Base-by-base conservation (phyloP, 2,113 vertebrate genomes). In the Caranx ignobilis region DNA sequence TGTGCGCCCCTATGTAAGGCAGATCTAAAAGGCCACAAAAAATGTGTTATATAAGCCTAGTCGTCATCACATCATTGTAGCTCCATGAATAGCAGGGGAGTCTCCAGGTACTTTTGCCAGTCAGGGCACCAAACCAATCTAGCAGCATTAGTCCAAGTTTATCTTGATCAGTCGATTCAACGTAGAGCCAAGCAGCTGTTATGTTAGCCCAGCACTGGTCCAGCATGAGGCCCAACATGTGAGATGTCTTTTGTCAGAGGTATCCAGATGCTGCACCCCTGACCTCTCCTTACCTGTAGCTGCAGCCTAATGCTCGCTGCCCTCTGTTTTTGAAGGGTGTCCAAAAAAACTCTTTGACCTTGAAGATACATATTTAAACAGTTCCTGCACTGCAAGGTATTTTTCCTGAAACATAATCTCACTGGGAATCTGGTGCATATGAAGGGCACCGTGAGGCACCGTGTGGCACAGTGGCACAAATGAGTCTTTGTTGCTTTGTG, bases 381-480 rank as follows among this genome's bases (percentile, higher is more conserved):
- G 47, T 75, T 77, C 80, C 43, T 66, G 26, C 56, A 6, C 41
- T 21, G 37, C 31, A 6, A 68, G 64, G 39, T 57, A 62, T 88
- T 87, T 88, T 68, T 68, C 59, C 54, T 86, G 79, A 83, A 91
- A 87, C 79, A n/a, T 71, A 70, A 87, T 71, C 71, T 72, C 37
- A 43, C 57, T 21, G 57, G 64, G 52, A 69, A 56, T 52, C 18
- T 1, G 50, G 65, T 80, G 78, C 77, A 82, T 19, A 32, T 15
- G 64, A 64, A 77, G 83, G 73, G 63, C 86, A 77, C 59, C 45
- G 71, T 47, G 66, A 77, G 74, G 59, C 18, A 43, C 54, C n/a
- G 52, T 66, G 63, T 71, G 76, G 79, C 73, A 89, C 74, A 12
- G 77, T 81, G 78, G 77, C 75, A 91, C 89, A 92, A 88, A 71